These are phyloP conservation scores for Paralichthys olivaceus DNA, from an alignment of 2,113 vertebrate species.

Conservation along the genomic window DNA sequence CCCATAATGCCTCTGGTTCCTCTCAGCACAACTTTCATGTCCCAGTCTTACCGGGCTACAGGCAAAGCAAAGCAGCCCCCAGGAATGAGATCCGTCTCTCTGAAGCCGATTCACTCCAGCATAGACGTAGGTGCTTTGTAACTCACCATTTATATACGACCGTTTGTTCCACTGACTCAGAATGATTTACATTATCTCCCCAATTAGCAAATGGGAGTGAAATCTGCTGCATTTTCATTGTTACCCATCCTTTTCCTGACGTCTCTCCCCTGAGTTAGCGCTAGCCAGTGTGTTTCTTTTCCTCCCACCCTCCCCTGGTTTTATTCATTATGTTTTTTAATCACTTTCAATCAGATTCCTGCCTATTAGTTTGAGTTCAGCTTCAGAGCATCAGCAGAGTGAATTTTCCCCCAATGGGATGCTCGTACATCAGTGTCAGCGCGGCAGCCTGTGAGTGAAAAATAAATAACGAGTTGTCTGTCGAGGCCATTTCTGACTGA, in stretches of 20 bases:
- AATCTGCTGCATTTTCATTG: conserved; percentile 58
- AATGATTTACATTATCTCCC: conserved; percentile 81
- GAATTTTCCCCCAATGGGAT: conserved; percentile 49
- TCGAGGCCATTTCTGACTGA: conserved; percentile 38
- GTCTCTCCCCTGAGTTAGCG: conserved; percentile 40
- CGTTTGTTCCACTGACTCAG: conserved; percentile 64
- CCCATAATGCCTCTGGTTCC: conserved; percentile 17
- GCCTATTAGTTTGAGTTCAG: conserved; percentile 41
- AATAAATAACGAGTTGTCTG: conserved; percentile 66
- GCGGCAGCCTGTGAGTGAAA: conserved; percentile 46
- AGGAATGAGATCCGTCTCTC: conserved; percentile 39
- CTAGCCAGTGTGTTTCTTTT: conserved; percentile 4
- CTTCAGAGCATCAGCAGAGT: conserved; percentile 53
- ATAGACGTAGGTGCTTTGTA: conserved; percentile 38
- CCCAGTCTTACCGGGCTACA: conserved; percentile 22
- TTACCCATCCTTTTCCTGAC: conserved; percentile 47
- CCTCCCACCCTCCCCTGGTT: neutral
- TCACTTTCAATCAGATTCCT: conserved; percentile 65
- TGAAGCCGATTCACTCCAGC: conserved; percentile 75
- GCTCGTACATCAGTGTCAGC: conserved; percentile 76
- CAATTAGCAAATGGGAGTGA: conserved; percentile 82
- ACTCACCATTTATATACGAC: neutral
- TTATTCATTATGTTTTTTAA: conserved; percentile 58
- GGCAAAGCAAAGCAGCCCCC: conserved; percentile 21
- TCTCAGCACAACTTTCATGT: conserved; percentile 32